Evolutionary conservation across 2,888 invertebrate species (phyloP).

Genomic region (Trachelus tabidus): DNA sequence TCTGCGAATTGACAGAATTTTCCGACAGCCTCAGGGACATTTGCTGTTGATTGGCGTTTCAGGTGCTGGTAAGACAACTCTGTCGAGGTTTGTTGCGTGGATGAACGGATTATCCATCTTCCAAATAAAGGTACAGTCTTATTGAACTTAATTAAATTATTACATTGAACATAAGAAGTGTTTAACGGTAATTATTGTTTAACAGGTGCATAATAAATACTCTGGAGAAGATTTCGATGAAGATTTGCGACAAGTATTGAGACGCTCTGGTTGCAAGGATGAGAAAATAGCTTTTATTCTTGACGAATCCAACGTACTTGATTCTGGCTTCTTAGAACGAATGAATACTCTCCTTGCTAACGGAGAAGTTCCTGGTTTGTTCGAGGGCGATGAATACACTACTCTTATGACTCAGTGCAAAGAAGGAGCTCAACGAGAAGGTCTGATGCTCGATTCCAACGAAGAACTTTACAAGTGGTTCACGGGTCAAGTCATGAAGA

Average conservation of each 20-base stretch:
- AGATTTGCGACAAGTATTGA: constrained; percentile 89
- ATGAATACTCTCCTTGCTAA: constrained; percentile 99
- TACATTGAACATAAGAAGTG: constrained; percentile 1
- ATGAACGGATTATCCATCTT: constrained; percentile 99
- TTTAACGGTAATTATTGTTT: constrained; percentile 2
- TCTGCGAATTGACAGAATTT: constrained; percentile 97
- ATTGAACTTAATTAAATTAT: constrained; percentile 2
- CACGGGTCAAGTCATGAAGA: constrained; percentile 98
- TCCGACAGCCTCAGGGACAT: constrained; percentile 99
- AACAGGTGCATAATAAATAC: constrained; percentile 96
- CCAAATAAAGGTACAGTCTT: constrained; percentile 87
- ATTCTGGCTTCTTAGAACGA: constrained; percentile 97
- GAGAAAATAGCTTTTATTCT: constrained; percentile 99
- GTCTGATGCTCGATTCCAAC: constrained; percentile 96
- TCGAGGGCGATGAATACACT: constrained; percentile 98
- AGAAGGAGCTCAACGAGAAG: constrained; percentile 97
- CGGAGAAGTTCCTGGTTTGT: constrained; percentile 95
- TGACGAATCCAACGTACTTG: constrained; percentile 98
- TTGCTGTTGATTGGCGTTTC: constrained; percentile 97
- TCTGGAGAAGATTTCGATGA: constrained; percentile 99
- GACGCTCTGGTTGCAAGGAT: constrained; percentile 91
- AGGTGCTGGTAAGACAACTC: constrained; percentile 98
- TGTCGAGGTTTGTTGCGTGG: constrained; percentile 99
- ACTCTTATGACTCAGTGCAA: constrained; percentile 99
- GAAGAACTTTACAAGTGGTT: constrained; percentile 99